A percentile compares a stretch with the other conserved stretches of the same genome.
phyloP scores from a whole-genome alignment of 2,888 invertebrate species.

The Amiota communis region DNA sequence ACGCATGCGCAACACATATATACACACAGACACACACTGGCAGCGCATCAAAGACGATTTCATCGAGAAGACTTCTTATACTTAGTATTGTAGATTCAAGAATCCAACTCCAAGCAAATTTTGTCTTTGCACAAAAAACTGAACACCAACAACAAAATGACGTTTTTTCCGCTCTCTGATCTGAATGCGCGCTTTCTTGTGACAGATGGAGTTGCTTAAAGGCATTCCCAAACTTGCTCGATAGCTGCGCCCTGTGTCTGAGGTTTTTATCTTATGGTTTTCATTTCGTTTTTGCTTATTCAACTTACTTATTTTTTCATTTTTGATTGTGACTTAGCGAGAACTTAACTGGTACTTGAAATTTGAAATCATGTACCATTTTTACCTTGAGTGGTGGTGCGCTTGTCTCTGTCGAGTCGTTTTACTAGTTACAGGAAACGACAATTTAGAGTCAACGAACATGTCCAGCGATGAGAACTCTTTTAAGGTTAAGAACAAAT shows the following conservation, averaged over 20 bases:
- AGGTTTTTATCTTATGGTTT: conserved; percentile 34
- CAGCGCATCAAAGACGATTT: no score
- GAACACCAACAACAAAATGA: no score
- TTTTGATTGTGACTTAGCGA: neutral
- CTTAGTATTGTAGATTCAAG: no score
- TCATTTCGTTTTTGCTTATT: conserved; percentile 19
- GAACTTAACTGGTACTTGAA: conserved; percentile 63
- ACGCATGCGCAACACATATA: conserved; percentile 66
- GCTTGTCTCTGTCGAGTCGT: conserved; percentile 53
- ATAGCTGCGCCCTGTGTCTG: conserved; percentile 37
- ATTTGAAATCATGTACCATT: conserved; percentile 68
- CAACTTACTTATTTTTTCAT: conserved; percentile 42
- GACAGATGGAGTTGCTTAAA: conserved; percentile 63
- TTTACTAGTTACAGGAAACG: conserved; percentile 57
- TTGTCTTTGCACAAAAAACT: no score
- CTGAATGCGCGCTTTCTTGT: conserved; percentile 54
- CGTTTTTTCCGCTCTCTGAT: conserved; percentile 43
- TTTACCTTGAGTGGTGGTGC: conserved; percentile 57
- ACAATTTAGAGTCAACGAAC: conserved; percentile 61
- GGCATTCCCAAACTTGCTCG: conserved; percentile 55
- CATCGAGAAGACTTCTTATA: no score
- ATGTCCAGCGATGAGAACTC: neutral
- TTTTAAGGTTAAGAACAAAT: conserved; percentile 34
- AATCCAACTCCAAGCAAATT: conserved; percentile 36
- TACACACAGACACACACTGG: neutral